A percentile compares a stretch with the other conserved stretches of the same genome.
phyloP scores from a whole-genome alignment of 1,140 invertebrate genomes.

The Pseudomyrmex pallidus region DNA sequence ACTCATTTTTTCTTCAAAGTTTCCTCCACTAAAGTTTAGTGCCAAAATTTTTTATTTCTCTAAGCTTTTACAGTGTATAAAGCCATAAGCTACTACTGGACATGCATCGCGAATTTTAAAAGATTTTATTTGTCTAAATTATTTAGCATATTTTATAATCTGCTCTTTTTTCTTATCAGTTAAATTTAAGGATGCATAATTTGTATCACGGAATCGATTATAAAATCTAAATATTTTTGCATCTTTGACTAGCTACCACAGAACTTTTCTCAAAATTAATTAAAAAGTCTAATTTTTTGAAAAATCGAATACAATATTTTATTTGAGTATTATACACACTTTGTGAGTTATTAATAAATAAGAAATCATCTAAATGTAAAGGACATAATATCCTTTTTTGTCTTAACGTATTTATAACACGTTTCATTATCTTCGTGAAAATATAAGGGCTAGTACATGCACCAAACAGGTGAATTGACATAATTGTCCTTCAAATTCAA shows the following conservation, averaged over 20 bases:
- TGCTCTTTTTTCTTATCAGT: neutral
- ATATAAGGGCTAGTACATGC: neutral
- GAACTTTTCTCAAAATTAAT: slow-evolving; percentile 27
- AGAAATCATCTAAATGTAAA: slow-evolving; percentile 28
- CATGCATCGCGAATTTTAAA: slow-evolving; percentile 6
- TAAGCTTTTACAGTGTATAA: neutral
- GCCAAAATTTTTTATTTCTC: slow-evolving; percentile 18
- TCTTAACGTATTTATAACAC: neutral
- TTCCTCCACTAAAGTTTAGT: neutral
- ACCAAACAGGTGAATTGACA: neutral
- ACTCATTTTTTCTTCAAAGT: too few relatives aligned
- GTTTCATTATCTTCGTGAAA: slow-evolving; percentile 13
- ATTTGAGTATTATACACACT: neutral
- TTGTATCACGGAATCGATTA: neutral
- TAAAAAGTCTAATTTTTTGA: slow-evolving; percentile 13
- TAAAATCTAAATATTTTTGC: slow-evolving; percentile 19
- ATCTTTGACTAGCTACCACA: neutral
- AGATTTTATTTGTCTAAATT: neutral
- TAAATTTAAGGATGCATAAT: neutral
- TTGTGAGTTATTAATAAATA: neutral
- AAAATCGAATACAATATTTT: too few relatives aligned
- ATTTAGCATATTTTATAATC: too few relatives aligned
- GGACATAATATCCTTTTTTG: neutral
- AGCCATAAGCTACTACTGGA: neutral
- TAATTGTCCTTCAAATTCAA: slow-evolving; percentile 24